Evolutionary conservation across 2,797 vertebrate species (phyloP).

Genomic region (Staurois parvus): DNA sequence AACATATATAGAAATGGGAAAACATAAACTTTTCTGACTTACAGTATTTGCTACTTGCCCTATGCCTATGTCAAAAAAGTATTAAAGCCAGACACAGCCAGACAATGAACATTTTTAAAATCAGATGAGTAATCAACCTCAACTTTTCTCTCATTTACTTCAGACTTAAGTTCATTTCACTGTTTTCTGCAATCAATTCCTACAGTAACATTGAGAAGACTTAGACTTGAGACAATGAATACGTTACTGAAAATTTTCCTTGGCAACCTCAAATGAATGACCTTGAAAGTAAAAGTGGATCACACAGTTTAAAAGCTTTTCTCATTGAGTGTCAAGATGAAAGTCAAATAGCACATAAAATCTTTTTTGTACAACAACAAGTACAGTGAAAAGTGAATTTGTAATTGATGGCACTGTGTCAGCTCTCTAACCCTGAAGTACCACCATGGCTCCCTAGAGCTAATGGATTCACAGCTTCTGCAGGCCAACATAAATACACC

Average conservation of each 20-base stretch:
- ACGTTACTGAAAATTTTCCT: not conserved
- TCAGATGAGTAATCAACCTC: no score
- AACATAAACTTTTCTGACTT: no score
- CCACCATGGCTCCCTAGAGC: not conserved
- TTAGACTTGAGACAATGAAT: not conserved
- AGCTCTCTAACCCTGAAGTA: not conserved
- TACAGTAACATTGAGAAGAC: not conserved
- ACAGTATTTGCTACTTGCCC: no score
- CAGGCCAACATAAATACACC: not conserved
- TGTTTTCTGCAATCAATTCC: not conserved
- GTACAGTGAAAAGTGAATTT: not conserved
- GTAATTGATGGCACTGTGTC: not conserved
- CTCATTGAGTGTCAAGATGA: not conserved
- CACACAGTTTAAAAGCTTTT: slow-evolving; percentile 4
- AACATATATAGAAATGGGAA: no score
- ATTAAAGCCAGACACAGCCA: no score
- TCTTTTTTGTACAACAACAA: not conserved
- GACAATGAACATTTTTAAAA: no score
- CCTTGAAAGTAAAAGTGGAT: not conserved
- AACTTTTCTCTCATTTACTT: not conserved
- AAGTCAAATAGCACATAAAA: not conserved
- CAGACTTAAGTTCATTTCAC: not conserved
- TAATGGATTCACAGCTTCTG: not conserved
- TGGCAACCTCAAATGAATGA: not conserved
- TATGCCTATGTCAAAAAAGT: no score